Conservation (phyloP, 1,140 invertebrate genomes). For the Heliconius eleuchia region DNA sequence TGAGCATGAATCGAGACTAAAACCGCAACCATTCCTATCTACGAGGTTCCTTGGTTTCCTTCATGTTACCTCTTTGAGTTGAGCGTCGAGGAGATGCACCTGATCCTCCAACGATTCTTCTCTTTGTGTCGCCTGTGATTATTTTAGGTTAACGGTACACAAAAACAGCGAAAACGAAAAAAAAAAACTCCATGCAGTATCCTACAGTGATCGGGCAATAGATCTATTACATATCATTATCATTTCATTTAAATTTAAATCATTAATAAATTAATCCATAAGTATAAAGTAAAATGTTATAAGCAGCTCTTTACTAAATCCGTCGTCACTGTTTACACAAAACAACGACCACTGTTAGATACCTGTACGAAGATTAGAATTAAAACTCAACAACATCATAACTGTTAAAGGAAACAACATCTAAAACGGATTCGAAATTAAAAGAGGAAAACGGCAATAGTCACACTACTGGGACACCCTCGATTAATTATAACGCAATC, state of each 20-base stretch:
- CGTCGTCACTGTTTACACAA: not conserved
- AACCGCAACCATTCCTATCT: slow-evolving; percentile 71
- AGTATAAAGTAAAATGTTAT: not conserved
- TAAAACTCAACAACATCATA: slow-evolving; percentile 57
- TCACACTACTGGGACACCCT: slow-evolving; percentile 57
- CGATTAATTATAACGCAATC: slow-evolving; percentile 45
- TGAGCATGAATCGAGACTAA: slow-evolving; percentile 65
- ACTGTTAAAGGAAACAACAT: slow-evolving; percentile 59
- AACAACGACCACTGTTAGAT: slow-evolving; percentile 47
- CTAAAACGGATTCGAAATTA: slow-evolving; percentile 45
- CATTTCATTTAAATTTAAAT: not conserved
- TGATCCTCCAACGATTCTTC: slow-evolving; percentile 97
- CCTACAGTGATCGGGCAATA: slow-evolving; percentile 36
- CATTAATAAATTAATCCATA: not conserved
- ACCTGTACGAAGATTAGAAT: slow-evolving; percentile 41
- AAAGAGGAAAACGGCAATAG: slow-evolving; percentile 51
- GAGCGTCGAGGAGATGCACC: slow-evolving; percentile 94
- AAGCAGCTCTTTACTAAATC: not conserved
- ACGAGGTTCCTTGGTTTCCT: slow-evolving; percentile 44
- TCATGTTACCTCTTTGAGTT: slow-evolving; percentile 94
- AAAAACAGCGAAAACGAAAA: slow-evolving; percentile 68
- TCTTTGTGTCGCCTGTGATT: slow-evolving; percentile 94
- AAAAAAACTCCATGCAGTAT: slow-evolving; percentile 64
- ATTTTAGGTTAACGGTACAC: slow-evolving; percentile 70
- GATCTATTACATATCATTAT: not conserved